phyloP scores from a whole-genome alignment of 2,888 invertebrate genomes.

The Biston stratarius region DNA sequence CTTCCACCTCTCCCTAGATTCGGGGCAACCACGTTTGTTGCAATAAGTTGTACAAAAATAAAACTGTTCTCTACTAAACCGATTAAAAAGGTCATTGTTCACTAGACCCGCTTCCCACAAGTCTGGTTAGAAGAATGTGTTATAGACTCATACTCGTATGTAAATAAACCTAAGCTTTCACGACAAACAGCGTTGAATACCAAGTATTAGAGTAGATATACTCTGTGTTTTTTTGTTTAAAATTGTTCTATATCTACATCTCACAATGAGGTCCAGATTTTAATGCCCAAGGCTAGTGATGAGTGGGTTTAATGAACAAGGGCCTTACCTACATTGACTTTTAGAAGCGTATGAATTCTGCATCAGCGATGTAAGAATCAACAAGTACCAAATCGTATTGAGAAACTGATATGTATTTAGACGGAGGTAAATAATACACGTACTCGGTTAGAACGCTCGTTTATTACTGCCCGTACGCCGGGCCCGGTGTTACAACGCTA shows the following conservation, averaged over 20 bases:
- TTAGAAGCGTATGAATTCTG: conserved; percentile 51
- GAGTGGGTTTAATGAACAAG: neutral
- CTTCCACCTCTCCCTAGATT: no score
- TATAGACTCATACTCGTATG: neutral
- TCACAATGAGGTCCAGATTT: neutral
- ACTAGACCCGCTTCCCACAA: neutral
- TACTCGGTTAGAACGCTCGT: no score
- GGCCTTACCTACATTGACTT: conserved; percentile 9
- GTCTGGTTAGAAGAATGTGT: neutral
- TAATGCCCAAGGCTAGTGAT: neutral
- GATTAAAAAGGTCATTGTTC: neutral
- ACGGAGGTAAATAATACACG: no score
- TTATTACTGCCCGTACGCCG: no score
- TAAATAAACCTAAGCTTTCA: no score
- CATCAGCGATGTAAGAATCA: conserved; percentile 51
- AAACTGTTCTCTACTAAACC: neutral
- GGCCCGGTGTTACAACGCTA: no score
- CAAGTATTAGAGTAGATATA: no score
- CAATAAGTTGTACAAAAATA: no score
- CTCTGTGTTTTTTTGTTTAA: neutral
- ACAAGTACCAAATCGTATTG: conserved; percentile 56
- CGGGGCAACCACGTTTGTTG: no score
- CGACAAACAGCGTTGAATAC: neutral
- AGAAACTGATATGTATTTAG: no score
- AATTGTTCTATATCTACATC: neutral